phyloP scores from a whole-genome alignment of 2,888 invertebrate species.

The Emmelina monodactyla region DNA sequence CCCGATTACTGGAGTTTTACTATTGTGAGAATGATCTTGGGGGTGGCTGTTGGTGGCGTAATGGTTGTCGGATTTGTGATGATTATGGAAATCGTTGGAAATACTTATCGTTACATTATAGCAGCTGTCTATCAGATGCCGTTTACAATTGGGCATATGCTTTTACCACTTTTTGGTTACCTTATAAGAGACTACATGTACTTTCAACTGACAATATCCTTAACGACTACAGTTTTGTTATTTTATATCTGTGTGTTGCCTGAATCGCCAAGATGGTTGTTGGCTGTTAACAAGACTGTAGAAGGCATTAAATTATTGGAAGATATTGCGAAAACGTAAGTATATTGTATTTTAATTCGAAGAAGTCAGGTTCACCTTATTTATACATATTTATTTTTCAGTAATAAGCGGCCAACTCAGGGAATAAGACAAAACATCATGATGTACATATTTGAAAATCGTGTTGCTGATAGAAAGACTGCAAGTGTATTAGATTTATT shows the following conservation, averaged over 20 bases:
- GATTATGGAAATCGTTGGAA: conserved; percentile 71
- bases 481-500: conserved; percentile 69
- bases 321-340: conserved; percentile 65
- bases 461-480: not conserved
- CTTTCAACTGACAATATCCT: conserved; percentile 70
- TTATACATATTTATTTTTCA: conserved; percentile 24
- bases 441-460: conserved; percentile 27
- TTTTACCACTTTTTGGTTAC: conserved; percentile 69
- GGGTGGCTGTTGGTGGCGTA: conserved; percentile 79
- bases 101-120: conserved; percentile 48
- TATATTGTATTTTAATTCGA: conserved; percentile 6
- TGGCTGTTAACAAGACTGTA: conserved; percentile 69
- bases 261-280: conserved; percentile 81
- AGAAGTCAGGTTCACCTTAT: not conserved
- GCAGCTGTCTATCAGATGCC: conserved; percentile 72
- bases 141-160: conserved; percentile 71
- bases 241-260: conserved; percentile 75
- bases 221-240: conserved; percentile 62
- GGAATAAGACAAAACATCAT: conserved; percentile 42
- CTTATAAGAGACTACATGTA: conserved; percentile 69
- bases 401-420: conserved; percentile 44
- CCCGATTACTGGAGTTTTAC: conserved; percentile 72
- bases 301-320: conserved; percentile 69
- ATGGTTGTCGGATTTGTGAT: conserved; percentile 68
- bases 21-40: conserved; percentile 71